phyloP scores from a whole-genome alignment of 2,888 invertebrate species.

The Germaria angustata region DNA sequence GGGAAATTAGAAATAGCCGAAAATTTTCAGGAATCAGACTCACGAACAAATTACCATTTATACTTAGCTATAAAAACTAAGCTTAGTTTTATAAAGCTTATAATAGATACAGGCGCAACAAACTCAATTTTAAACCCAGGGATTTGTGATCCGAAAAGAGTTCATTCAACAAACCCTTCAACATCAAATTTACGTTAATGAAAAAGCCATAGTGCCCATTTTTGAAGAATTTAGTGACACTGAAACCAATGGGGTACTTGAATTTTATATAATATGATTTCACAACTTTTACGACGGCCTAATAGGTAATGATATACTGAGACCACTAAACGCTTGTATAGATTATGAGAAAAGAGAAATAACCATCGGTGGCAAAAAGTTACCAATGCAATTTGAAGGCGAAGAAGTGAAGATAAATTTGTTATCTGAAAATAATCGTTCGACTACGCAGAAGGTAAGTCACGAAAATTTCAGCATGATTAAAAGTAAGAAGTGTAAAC shows the following conservation, averaged over 20 bases:
- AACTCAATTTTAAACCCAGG: no score
- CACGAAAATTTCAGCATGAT: no score
- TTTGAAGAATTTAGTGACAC: no score
- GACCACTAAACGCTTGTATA: background rate
- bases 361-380: slow-evolving; percentile 33
- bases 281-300: background rate
- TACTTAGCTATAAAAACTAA: background rate
- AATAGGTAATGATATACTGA: slow-evolving; percentile 9
- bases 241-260: background rate
- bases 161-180: background rate
- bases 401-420: no score
- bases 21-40: slow-evolving; percentile 6
- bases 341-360: slow-evolving; percentile 11
- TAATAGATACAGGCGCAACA: no score
- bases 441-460: no score
- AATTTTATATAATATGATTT: slow-evolving; percentile 29
- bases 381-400: no score
- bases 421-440: no score
- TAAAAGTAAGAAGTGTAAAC: no score
- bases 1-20: background rate
- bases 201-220: no score
- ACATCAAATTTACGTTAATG: no score
- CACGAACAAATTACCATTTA: background rate
- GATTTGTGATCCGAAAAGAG: no score
- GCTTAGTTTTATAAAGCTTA: background rate